These are phyloP conservation scores for Callimorpha dominula DNA, from an alignment of 2,888 invertebrate genomes.

Conservation along the genomic window DNA sequence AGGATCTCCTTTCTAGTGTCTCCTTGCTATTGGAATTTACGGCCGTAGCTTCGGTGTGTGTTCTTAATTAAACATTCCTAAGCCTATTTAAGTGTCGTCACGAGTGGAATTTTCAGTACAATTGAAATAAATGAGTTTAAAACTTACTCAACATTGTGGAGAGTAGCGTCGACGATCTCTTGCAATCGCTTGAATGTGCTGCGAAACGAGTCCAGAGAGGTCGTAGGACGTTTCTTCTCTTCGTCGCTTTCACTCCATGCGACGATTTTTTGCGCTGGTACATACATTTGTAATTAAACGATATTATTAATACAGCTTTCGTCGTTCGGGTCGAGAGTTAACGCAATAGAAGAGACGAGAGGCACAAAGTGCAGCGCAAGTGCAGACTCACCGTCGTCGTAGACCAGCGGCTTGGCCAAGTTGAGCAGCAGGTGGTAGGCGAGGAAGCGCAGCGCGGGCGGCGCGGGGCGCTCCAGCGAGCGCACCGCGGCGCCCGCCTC, in stretches of 20 bases:
- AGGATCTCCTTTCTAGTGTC: no score
- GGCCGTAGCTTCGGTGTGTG: no score
- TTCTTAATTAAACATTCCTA: no score
- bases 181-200: conserved; percentile 53
- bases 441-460: conserved; percentile 19
- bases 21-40: no score
- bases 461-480: conserved; percentile 17
- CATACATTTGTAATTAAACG: not conserved
- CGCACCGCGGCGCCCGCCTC: not conserved
- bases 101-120: not conserved
- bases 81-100: no score
- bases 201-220: conserved; percentile 51
- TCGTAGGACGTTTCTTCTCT: conserved; percentile 43
- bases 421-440: conserved; percentile 14
- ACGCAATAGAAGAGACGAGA: no score
- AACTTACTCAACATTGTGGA: conserved; percentile 56
- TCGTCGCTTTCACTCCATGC: conserved; percentile 52
- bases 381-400: conserved; percentile 12
- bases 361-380: no score
- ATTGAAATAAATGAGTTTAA: not conserved
- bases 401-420: conserved; percentile 9
- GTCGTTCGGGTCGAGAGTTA: no score
- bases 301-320: no score
- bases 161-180: conserved; percentile 57
- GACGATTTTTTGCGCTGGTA: conserved; percentile 57